Evolutionary conservation across 2,888 invertebrate species (phyloP).

Genomic region (Nezara viridula): DNA sequence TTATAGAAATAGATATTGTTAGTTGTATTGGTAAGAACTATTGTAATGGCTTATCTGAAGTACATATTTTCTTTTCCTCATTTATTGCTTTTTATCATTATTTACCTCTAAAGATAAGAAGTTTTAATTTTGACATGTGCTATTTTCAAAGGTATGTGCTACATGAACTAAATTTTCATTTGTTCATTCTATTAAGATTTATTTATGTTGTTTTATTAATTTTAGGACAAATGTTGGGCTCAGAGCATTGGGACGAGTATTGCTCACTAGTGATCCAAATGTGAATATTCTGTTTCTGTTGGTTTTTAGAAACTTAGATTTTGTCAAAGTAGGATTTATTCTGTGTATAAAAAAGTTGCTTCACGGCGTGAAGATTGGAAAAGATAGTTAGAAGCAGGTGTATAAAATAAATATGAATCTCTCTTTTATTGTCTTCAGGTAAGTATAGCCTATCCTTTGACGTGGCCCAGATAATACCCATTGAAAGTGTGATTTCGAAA

Average conservation of each 20-base stretch:
- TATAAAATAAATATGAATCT: no score
- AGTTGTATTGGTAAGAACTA: background rate
- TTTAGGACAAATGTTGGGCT: conserved; percentile 43
- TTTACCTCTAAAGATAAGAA: conserved; percentile 29
- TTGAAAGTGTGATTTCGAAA: no score
- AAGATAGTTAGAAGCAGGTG: no score
- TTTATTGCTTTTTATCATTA: background rate
- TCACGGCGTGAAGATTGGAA: no score
- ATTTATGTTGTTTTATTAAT: background rate
- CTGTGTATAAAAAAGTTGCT: no score
- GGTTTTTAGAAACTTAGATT: no score
- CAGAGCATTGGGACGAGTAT: conserved; percentile 23
- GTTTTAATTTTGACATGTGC: conserved; percentile 31
- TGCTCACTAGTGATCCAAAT: no score
- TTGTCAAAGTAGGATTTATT: no score
- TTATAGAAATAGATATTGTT: background rate
- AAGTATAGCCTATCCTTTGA: no score
- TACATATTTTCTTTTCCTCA: background rate
- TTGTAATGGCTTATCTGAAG: background rate
- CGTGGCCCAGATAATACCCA: no score
- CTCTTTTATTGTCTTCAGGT: no score
- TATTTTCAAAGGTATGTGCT: conserved; percentile 43
- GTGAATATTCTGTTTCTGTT: no score
- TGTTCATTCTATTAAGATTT: background rate
- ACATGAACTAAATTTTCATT: conserved; percentile 7